Conservation (phyloP, 1,140 invertebrate species). For the Philotrypesis tridentata region DNA sequence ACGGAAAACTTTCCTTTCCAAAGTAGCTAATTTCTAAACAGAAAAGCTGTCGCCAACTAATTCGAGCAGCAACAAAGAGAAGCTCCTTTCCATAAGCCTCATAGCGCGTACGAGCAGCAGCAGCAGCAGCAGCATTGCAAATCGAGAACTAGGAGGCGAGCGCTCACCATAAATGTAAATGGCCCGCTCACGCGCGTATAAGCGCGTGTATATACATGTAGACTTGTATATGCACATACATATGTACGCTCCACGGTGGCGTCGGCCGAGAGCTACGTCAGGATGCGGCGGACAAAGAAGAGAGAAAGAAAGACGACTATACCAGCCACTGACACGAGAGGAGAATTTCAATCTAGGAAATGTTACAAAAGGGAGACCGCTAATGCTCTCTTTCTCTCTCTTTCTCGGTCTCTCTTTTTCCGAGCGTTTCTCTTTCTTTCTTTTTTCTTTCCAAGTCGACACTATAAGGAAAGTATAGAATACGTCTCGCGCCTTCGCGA, state of each 20-base stretch:
- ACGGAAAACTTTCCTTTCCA: not conserved
- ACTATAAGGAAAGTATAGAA: not conserved
- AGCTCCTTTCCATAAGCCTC: not conserved
- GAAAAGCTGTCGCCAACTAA: not conserved
- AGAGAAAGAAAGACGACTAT: not conserved
- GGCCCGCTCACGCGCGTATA: slow-evolving; percentile 23
- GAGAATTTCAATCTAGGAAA: slow-evolving; percentile 21
- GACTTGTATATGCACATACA: not conserved
- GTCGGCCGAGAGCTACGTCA: not conserved
- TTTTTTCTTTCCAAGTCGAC: too few species aligned
- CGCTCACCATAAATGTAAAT: slow-evolving; percentile 45
- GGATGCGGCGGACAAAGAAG: not conserved
- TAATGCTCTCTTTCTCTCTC: not conserved
- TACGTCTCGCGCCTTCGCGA: not conserved
- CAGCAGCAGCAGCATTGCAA: not conserved
- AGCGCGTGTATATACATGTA: not conserved
- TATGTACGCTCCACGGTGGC: not conserved
- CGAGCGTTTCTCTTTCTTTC: not conserved
- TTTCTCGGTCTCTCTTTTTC: not conserved
- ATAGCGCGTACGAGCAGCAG: not conserved
- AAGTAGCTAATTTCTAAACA: not conserved
- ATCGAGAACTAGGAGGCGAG: slow-evolving; percentile 11
- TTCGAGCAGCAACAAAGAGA: not conserved
- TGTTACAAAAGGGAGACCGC: not conserved
- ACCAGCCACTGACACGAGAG: not conserved